Conservation (phyloP, 2,113 vertebrate genomes). For the Thryonomys swinderianus region DNA sequence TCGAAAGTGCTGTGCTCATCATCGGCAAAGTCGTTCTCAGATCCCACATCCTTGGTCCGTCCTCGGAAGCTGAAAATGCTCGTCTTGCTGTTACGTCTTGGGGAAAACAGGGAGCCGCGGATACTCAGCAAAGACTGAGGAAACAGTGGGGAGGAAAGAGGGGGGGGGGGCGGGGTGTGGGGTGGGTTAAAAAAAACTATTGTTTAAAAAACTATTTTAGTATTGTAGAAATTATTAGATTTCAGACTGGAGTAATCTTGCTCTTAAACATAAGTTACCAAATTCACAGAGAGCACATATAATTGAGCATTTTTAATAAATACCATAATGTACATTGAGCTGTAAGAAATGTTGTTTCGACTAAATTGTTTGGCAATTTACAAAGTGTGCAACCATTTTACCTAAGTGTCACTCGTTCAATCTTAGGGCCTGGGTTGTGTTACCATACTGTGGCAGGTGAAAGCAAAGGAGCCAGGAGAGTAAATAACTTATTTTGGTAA, state of each 20-base stretch:
- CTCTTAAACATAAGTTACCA: slow-evolving; percentile 28
- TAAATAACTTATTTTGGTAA: background rate
- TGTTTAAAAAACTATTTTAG: slow-evolving; percentile 51
- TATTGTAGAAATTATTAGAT: slow-evolving; percentile 33
- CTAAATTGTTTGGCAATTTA: background rate
- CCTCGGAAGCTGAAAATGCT: slow-evolving; percentile 97
- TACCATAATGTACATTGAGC: background rate
- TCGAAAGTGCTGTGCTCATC: slow-evolving; percentile 97
- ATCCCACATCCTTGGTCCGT: slow-evolving; percentile 90
- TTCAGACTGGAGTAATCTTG: slow-evolving; percentile 13
- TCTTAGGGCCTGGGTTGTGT: background rate
- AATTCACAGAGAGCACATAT: background rate
- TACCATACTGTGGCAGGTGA: background rate
- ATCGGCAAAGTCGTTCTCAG: slow-evolving; percentile 97
- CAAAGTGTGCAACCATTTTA: background rate
- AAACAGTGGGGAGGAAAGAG: slow-evolving; percentile 62
- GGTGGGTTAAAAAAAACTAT: background rate
- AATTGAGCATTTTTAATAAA: slow-evolving; percentile 27
- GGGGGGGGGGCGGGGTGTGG: background rate
- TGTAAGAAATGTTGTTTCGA: background rate
- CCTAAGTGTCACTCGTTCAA: background rate
- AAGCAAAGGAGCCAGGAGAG: background rate
- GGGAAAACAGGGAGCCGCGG: slow-evolving; percentile 93
- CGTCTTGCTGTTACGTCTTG: slow-evolving; percentile 94
- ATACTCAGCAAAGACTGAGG: slow-evolving; percentile 95